Base-by-base conservation (phyloP, 2,888 invertebrate species). In the Tachina grossa region DNA sequence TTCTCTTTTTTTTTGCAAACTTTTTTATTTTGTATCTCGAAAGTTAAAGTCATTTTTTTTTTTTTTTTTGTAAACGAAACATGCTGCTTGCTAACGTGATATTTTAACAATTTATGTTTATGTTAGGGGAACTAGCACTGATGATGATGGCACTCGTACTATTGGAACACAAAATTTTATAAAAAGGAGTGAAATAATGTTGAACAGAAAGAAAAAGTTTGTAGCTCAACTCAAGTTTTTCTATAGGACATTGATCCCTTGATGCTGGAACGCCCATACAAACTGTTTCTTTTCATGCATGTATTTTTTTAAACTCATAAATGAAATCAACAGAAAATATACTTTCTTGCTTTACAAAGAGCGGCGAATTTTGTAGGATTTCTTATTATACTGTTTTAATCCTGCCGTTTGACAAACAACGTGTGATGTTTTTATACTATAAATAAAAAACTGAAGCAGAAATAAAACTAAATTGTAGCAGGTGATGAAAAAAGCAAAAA, bases 151-250 rank as follows among this genome's bases (percentile, higher is more conserved):
- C 47, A 55, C 79, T 65, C 72, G 71, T 65, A 57, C 72, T 80
- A 72, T 65, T 72, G 49, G 9, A 80, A 74, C 49, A 74, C 51
- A 66, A 49, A 57, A 80, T 39, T 79, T 4, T 39, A 79, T 71
- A 51, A 66, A 31, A 72, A 41, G 61, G 69, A 69, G 45, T 66
- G 57, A n/a, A 45, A 53, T 53, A 66, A 53, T 53, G 45, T 16
- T 69, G 22, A 59, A 75, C 63, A 75, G 83, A 85, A 85, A 85
- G 85, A 85, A 85, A 85, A 85, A 85, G 85, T 85, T 85, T 83
- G 63, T 2, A 85, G 78, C 84, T 77, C 53, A 43, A 57, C 76
- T 82, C 55, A 22, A 79, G 77, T 79, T 65, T 31, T 61, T 51
- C 41, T 65, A 59, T 5, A 84, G 84, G 84, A 72, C 84, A 77